Evolutionary conservation across 2,888 invertebrate species (phyloP).

Genomic region (Coelogynopora nodosa): DNA sequence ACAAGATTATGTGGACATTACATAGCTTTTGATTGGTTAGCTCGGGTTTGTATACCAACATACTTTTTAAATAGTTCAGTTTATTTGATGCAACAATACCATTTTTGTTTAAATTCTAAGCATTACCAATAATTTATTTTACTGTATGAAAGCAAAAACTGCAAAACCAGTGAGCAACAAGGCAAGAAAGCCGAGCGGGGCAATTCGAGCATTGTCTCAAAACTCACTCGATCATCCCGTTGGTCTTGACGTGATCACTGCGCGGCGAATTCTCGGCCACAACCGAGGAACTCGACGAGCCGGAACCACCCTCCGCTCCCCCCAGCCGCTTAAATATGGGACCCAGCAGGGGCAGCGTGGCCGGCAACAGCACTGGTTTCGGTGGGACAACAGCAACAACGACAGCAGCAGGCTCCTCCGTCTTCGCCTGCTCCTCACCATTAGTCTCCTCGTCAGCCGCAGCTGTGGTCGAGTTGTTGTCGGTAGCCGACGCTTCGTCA

Average conservation of each 20-base stretch:
- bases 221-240: neutral
- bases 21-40: too few relatives aligned
- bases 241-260: neutral
- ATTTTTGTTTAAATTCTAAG: too few relatives aligned
- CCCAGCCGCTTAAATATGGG: neutral
- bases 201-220: too few relatives aligned
- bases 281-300: neutral
- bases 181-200: too few relatives aligned
- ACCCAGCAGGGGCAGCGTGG: neutral
- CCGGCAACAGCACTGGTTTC: neutral
- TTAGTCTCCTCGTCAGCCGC: neutral
- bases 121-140: too few relatives aligned
- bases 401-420: neutral
- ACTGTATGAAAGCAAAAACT: too few relatives aligned
- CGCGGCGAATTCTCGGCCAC: neutral
- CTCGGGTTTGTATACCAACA: too few relatives aligned
- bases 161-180: too few relatives aligned
- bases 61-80: too few relatives aligned
- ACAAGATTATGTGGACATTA: too few relatives aligned
- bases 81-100: too few relatives aligned
- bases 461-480: neutral
- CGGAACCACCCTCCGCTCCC: neutral
- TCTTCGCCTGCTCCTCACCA: neutral
- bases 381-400: neutral
- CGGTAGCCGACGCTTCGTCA: neutral